These are phyloP conservation scores for Aspidiotus rigidus DNA, from an alignment of 2,888 invertebrate genomes.

Conservation along the genomic window DNA sequence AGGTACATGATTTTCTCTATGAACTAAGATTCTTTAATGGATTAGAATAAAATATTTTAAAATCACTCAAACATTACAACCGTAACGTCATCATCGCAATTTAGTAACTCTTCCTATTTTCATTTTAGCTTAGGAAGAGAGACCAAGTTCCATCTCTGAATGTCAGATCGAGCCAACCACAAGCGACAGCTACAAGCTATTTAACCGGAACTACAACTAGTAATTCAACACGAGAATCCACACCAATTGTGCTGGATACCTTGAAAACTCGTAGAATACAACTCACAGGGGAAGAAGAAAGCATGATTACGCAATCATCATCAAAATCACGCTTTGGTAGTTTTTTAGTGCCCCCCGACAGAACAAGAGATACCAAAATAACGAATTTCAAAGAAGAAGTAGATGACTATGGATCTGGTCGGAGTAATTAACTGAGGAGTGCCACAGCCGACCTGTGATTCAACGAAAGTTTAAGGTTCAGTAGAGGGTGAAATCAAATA, in stretches of 20 bases:
- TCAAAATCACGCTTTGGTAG: background rate
- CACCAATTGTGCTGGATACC: conserved; percentile 4
- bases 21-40: background rate
- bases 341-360: background rate
- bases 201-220: conserved; percentile 13
- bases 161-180: conserved; percentile 19
- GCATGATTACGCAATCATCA: conserved; percentile 6
- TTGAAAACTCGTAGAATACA: conserved; percentile 14
- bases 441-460: conserved; percentile 15
- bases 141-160: conserved; percentile 14
- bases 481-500: too few species aligned
- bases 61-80: too few species aligned
- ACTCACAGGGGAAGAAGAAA: conserved; percentile 21
- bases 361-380: conserved; percentile 4
- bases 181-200: conserved; percentile 25
- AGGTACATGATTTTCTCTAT: too few species aligned
- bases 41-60: too few species aligned
- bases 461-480: background rate
- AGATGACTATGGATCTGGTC: conserved; percentile 12
- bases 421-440: conserved; percentile 23
- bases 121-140: conserved; percentile 14
- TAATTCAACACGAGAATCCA: conserved; percentile 6
- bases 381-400: conserved; percentile 15
- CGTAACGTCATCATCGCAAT: too few species aligned
- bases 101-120: background rate